Evolutionary conservation across 2,113 vertebrate species (phyloP).

Genomic region (Grallaria varia): DNA sequence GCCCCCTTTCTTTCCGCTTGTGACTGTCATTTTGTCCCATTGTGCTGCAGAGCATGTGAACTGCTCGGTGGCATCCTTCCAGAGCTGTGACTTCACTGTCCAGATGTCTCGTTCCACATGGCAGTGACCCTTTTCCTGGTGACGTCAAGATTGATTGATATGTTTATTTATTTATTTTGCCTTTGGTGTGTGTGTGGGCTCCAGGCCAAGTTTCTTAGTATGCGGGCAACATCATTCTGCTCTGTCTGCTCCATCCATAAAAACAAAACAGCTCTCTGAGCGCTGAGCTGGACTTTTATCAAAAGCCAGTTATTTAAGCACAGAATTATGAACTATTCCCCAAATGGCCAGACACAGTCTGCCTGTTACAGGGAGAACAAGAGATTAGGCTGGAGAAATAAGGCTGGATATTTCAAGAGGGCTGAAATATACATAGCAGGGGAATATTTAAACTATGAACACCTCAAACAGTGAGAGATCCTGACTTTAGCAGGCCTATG

Average conservation of each 20-base stretch:
- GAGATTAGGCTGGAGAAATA: background rate
- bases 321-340: conserved; percentile 55
- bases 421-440: background rate
- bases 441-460: background rate
- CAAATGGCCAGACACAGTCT: conserved; percentile 15
- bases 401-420: background rate
- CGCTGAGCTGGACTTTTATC: conserved; percentile 11
- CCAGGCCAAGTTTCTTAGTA: background rate
- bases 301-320: conserved; percentile 33
- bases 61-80: conserved; percentile 4
- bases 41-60: conserved; percentile 1
- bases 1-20: background rate
- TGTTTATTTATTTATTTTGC: conserved; percentile 56
- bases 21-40: background rate
- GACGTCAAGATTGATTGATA: conserved; percentile 18
- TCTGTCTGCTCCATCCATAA: conserved; percentile 22
- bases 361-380: background rate
- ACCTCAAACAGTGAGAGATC: background rate
- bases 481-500: background rate
- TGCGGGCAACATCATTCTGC: conserved; percentile 52
- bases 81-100: conserved; percentile 52
- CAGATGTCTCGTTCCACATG: conserved; percentile 49
- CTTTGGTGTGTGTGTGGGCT: background rate
- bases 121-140: conserved; percentile 43
- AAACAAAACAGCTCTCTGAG: conserved; percentile 51